Evolutionary conservation across 1,140 invertebrate species (phyloP).

Genomic region (Meloidogyne hapla): DNA sequence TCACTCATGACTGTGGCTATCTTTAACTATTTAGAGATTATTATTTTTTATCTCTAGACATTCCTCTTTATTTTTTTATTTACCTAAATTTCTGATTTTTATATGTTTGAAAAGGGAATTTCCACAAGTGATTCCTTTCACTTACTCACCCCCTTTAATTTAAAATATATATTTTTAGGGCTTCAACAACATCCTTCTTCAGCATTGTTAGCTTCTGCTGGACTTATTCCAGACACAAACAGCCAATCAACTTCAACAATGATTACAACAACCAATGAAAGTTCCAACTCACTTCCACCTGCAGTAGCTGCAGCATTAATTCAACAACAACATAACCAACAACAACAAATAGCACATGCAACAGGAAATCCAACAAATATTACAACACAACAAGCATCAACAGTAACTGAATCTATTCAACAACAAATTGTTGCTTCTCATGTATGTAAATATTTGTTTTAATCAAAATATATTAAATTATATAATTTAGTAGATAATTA

Average conservation of each 20-base stretch:
- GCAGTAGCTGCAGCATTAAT: constrained; percentile 28
- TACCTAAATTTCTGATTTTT: too few species aligned
- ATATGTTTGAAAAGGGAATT: too few species aligned
- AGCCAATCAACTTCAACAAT: not conserved
- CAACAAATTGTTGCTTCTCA: constrained; percentile 35
- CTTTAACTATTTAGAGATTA: not conserved
- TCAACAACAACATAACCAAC: constrained; percentile 22
- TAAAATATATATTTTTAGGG: not conserved
- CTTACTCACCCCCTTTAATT: not conserved
- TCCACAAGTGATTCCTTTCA: too few species aligned
- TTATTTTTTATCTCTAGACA: not conserved
- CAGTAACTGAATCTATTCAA: constrained; percentile 4
- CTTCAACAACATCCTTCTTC: not conserved
- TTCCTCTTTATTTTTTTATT: not conserved
- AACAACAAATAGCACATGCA: not conserved
- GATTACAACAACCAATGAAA: not conserved
- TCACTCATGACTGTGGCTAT: not conserved
- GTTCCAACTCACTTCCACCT: not conserved
- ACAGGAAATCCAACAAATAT: constrained; percentile 14
- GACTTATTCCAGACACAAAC: not conserved
- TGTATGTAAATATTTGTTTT: not conserved
- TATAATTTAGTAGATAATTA: too few species aligned
- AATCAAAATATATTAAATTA: too few species aligned
- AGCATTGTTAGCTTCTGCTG: not conserved
- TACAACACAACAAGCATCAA: not conserved